Evolutionary conservation across 1,140 invertebrate species (phyloP), one percentile per base, ranked within the genome.

Genomic region (Pantala flavescens): DNA sequence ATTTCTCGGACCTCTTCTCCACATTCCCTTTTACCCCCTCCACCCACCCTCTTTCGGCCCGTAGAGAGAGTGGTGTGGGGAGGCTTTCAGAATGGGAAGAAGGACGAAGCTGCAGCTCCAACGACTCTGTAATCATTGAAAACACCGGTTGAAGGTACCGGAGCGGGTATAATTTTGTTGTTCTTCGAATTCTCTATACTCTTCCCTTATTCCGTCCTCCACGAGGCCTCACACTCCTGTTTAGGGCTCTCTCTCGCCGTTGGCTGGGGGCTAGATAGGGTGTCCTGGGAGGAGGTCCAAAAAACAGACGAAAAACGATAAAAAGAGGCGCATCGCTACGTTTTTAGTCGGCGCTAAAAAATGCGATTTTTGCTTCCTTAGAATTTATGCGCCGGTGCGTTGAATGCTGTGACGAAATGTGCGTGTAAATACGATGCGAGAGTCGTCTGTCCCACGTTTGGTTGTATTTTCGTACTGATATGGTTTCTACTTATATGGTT

Each of bases 91-190:
- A 63, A 63, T 63, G 49, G 49, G 14, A 21, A 21, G 49, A 21
- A 63, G 49, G 49, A 63, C 49, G 49, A 63, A 63, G 49, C 49
- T 63, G n/a, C 49, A 63, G 49, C 49, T 7, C 49, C 49, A 63
- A 63, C 49, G n/a, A 63, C 49, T 63, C 49, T 63, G 49, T 63
- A 63, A 63, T 63, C 49, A 63, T 63, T 63, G 49, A 21, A 63
- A 63, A 21, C n/a, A 63, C 49, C 49, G 49, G 49, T 63, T 63
- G 49, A 63, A 63, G 49, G 14, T 21, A 63, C 49, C 49, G 49
- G 12, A 63, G 49, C 49, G 49, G 49, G 49, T 63, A 63, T 63
- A 63, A 63, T 63, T 63, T 63, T 63, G 49, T 63, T 63, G 49
- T 63, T 63, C 49, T 63, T 63, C 49, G 49, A 63, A 63, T 63